Base-by-base conservation (phyloP, 1,140 invertebrate species). In the Drosophila punjabiensis region DNA sequence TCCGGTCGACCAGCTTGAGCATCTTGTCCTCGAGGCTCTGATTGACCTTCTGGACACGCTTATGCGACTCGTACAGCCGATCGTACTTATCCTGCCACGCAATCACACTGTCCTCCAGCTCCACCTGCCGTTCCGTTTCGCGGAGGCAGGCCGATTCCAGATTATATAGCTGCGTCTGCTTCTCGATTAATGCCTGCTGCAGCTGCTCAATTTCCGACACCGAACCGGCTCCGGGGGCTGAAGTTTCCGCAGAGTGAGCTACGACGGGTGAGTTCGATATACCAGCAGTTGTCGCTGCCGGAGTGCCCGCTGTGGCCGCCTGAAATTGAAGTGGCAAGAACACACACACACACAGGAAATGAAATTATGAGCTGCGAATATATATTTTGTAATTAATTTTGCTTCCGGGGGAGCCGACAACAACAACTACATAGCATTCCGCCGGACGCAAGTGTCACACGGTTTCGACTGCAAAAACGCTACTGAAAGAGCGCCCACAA, bases 1-100 rank as follows among this genome's bases (percentile, higher is more conserved):
- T 98, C 91, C 97, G 96, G 93, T 98, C 98, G 18, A 98, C 98
- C 91, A 99, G 96, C 94, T 96, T 97, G 53, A 99, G 94, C 55
- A 99, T 94, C 93, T 99, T 99, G 92, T 99, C 98, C 94, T 99
- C 98, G 76, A 99, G 94, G 83, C 96, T 97, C 94, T 99, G 98
- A 94, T 99, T 99, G 32, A 99, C 96, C 94, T 97, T 98, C 93
- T 99, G 98, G 41, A 99, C 95, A 85, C 98, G 96, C 92, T 98
- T 98, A 90, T 99, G 98, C 66, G 98, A 98, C 92, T 99, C 98
- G 93, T 97, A 96, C 58, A 99, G 95, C 81, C 98, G 96, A 93
- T 97, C 96, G 95, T 98, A 98, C 94, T 98, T 98, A 82, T 98
- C 98, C 91, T 98, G 96, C 96, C 97, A 98, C 80, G 97, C 96